Base-by-base conservation (phyloP, 2,888 invertebrate species). In the Hyposoter didymator region DNA sequence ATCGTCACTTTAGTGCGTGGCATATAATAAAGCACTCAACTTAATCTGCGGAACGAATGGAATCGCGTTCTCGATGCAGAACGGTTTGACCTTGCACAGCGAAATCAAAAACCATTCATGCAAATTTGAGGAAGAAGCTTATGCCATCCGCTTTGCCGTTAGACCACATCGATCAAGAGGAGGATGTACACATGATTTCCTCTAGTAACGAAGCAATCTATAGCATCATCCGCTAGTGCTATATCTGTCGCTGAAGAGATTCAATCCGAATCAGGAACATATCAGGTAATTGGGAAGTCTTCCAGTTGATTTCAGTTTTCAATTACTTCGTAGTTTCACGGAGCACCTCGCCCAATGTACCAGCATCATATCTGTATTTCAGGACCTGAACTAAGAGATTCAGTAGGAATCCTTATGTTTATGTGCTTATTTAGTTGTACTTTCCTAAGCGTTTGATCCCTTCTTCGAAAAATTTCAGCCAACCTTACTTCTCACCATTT, bases 391-490 rank as follows among this genome's bases (percentile, higher is more conserved):
- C 35, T 35, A 47, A 73, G 49, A 76, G 43, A 66, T 55, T 12
- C 39, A 43, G 67, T 17, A 17, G 14, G 52, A n/a, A 67, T 67
- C 55, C 28, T 55, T 55, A 64, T 59, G 70, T 64, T 45, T 76
- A 72, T 55, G 49, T 47, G 72, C 35, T 17, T 74, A 75, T 70
- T 32, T 64, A 64, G 43, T 82, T 75, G 64, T 62, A 55, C 75
- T 85, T 78, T 43, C 35, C 43, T 39, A 76, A 85, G 70, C 70
- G 74, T 85, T 67, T 45, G 64, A 70, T 74, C 47, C 45, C 78
- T 85, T 82, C 82, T 64, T 82, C 75, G 32, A 55, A 67, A 49
- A 79, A 85, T 85, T 85, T 82, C 75, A 66, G 75, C 82, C 75
- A 82, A 82, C 82, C 79, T 82, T 82, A 79, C 49, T 74, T 75